phyloP scores from a whole-genome alignment of 2,888 invertebrate species.

The Lasioglossum figueresi region DNA sequence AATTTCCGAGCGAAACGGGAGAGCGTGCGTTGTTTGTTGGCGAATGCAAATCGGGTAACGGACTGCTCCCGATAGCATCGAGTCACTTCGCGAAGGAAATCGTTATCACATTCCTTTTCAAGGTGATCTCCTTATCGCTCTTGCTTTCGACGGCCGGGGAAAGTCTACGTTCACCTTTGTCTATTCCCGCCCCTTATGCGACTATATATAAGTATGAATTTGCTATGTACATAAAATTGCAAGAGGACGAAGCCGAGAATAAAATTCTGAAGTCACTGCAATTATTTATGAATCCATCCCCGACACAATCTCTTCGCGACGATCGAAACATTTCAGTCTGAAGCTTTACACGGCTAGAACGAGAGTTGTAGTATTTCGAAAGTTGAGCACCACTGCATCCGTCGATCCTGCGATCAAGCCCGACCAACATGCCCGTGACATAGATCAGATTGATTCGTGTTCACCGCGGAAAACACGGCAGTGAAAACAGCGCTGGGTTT shows the following conservation, averaged over 20 bases:
- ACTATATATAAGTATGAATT: neutral
- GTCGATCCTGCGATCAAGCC: slow-evolving; percentile 23
- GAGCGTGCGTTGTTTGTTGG: slow-evolving; percentile 9
- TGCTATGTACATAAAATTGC: slow-evolving; percentile 9
- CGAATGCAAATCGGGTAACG: slow-evolving; percentile 36
- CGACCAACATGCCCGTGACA: slow-evolving; percentile 44
- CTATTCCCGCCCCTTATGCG: neutral
- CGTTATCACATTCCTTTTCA: slow-evolving; percentile 49
- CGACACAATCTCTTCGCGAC: neutral
- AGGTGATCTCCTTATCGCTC: slow-evolving; percentile 54
- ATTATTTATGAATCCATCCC: neutral
- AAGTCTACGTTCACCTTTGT: slow-evolving; percentile 22
- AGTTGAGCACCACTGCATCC: slow-evolving; percentile 24
- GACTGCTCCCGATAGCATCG: slow-evolving; percentile 43
- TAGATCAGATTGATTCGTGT: slow-evolving; percentile 40
- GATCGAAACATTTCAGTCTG: neutral
- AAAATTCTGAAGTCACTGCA: slow-evolving; percentile 18
- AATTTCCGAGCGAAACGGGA: neutral
- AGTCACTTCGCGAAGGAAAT: slow-evolving; percentile 19
- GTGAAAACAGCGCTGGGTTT: slow-evolving; percentile 34
- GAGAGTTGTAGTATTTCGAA: neutral
- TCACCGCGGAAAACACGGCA: slow-evolving; percentile 28
- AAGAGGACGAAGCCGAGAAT: slow-evolving; percentile 9
- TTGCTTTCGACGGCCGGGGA: slow-evolving; percentile 38
- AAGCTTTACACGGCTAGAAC: too few species aligned